Base-by-base conservation (phyloP, 1,140 invertebrate genomes). In the Drosophila azteca region DNA sequence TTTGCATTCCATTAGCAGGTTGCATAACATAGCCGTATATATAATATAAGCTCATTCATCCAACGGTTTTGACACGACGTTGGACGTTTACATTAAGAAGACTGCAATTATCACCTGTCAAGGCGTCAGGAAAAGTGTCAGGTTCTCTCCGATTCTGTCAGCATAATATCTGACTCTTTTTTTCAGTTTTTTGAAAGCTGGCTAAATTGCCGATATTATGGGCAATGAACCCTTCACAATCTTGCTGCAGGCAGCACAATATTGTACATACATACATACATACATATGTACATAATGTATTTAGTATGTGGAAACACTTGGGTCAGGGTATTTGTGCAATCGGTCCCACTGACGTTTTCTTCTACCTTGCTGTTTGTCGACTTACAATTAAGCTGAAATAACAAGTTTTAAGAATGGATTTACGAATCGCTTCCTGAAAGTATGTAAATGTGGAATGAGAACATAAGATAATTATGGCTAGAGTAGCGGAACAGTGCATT, bases 81-180 rank as follows among this genome's bases (percentile, higher is more conserved):
- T 26, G 24, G 44, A 64, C 13, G 59, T 64, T 50, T 68, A 22
- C 65, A 67, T 49, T 54, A 20, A 31, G 41, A 54, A 68, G 49
- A 68, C 13, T 22, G 49, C 31, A 68, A 68, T 68, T 68, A 68
- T 68, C 65, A 26, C 7, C 49, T 48, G 63, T 66, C 63, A 66
- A 66, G 39, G 65, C 31, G 43, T 68, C 43, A 46, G 65, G 64
- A 60, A 70, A 52, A 55, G 68, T 71, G 68, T 71, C 68, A 71
- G 60, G 68, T 70, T 70, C 70, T 52, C 66, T 48, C 49, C 50
- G 44, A 55, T 71, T 71, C 67, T 71, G 66, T 71, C 68, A 71
- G 68, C 39, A 43, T 54, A 51, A 69, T 50, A 39, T 43, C 62
- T 13, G 45, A 15, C 8, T 49, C 15, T 13, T 49, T n/a, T 22